Base-by-base conservation (phyloP, 2,888 invertebrate species). In the Frankliniella fusca region DNA sequence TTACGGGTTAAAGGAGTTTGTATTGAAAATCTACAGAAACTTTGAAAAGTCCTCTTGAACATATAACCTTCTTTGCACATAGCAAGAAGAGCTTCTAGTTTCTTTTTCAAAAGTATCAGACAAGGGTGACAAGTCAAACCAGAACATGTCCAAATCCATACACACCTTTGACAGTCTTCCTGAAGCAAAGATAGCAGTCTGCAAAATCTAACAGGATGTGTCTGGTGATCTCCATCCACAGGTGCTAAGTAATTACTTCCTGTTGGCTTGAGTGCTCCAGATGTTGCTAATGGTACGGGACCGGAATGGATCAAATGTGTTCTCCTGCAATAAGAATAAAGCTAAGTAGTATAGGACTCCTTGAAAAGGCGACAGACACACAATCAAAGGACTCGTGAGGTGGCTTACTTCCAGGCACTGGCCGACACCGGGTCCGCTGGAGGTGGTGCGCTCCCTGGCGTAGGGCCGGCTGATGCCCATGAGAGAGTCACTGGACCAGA, bases 241-340 rank as follows among this genome's bases (percentile, higher is more conserved):
- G 61, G 20, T 61, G 15, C 8, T 70, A 11, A 9, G 10, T 23
- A 23, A 11, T 76, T 76, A 76, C 27, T 76, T 76, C 27, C 54
- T 20, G 15, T 20, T 54, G 15, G 70, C 27, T 27, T 76, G 23
- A 23, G 70, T 27, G 27, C 70, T 76, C 70, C 70, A 76, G n/a
- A 76, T 76, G 70, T 76, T 76, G 27, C 70, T 76, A 12, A 76
- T 76, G 11, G 70, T 76, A 27, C 70, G n/a, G 27, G 70, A 76
- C 12, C 70, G 70, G 70, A 76, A 76, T 76, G 70, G 70, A 76
- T 76, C 70, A 27, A 76, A 76, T 27, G 70, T 76, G 27, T 76
- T 76, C 27, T 76, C 70, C 70, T 76, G 70, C 12, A 76, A 76
- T 27, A 76, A 76, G 11, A 76, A 38, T 38, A 38, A 38, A 38